Conservation (phyloP, 2,888 invertebrate genomes). For the Sepioteuthis lessoniana region DNA sequence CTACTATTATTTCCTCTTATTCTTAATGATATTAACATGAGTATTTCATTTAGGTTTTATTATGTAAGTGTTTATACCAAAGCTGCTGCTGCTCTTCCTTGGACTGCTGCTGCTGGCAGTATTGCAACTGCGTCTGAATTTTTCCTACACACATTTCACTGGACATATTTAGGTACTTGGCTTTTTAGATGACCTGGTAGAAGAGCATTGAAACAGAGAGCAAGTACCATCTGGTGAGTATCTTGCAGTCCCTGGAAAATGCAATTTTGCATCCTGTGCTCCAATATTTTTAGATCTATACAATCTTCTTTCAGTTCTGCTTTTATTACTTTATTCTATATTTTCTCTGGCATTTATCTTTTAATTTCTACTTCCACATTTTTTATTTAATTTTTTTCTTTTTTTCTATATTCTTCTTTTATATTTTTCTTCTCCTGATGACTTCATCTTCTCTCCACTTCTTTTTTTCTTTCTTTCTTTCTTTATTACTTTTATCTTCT, state of each 20-base stretch:
- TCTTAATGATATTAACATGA: neutral
- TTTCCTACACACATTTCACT: neutral
- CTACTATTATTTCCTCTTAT: neutral
- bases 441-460: neutral
- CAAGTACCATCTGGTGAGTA: slow-evolving; percentile 23
- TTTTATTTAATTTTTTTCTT: neutral
- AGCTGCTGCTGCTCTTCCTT: slow-evolving; percentile 20
- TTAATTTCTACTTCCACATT: too few relatives aligned
- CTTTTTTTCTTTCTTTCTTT: neutral
- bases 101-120: slow-evolving; percentile 1
- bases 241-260: neutral
- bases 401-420: neutral
- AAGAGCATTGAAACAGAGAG: neutral
- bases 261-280: neutral
- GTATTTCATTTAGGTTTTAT: too few relatives aligned
- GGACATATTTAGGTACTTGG: neutral
- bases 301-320: neutral
- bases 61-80: neutral
- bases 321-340: neutral
- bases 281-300: neutral
- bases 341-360: neutral
- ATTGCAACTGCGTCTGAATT: slow-evolving; percentile 17
- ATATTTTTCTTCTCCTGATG: neutral
- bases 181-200: neutral
- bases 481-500: neutral